These are phyloP conservation scores for Phthorimaea operculella DNA, from an alignment of 1,140 invertebrate genomes.

Conservation along the genomic window DNA sequence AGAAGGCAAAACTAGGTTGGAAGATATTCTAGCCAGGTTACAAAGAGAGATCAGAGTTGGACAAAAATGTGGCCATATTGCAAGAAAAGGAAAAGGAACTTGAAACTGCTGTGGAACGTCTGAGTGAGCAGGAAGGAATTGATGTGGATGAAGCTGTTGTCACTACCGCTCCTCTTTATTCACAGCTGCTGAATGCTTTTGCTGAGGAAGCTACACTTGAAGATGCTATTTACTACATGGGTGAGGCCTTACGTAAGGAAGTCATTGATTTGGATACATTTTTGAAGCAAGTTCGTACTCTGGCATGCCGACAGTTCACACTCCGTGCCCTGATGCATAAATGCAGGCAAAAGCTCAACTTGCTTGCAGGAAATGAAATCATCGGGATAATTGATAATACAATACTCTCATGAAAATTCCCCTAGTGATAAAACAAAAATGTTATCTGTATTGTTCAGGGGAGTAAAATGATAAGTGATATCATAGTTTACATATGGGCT, in stretches of 20 bases:
- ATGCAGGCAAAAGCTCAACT: slow-evolving; percentile 94
- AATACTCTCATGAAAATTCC: background rate
- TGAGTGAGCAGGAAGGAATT: slow-evolving; percentile 82
- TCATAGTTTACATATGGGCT: background rate
- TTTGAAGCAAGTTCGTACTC: slow-evolving; percentile 94
- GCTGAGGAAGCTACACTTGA: slow-evolving; percentile 98
- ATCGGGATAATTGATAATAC: background rate
- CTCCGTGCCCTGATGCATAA: slow-evolving; percentile 95
- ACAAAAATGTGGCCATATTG: slow-evolving; percentile 85
- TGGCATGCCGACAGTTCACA: slow-evolving; percentile 97
- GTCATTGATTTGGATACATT: slow-evolving; percentile 97
- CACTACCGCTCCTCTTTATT: slow-evolving; percentile 95
- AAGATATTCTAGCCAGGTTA: slow-evolving; percentile 83
- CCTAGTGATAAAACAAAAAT: background rate
- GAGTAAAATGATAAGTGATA: background rate
- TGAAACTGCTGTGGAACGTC: slow-evolving; percentile 80
- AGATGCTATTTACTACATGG: slow-evolving; percentile 98
- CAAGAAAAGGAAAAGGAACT: slow-evolving; percentile 90
- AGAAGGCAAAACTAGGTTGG: slow-evolving; percentile 86
- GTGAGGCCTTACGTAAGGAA: slow-evolving; percentile 91
- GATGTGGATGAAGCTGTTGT: slow-evolving; percentile 97
- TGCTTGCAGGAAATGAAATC: slow-evolving; percentile 55
- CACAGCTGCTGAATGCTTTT: slow-evolving; percentile 96
- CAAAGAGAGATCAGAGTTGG: slow-evolving; percentile 83
- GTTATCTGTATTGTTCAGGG: background rate